phyloP scores from a whole-genome alignment of 2,113 vertebrate genomes.

The Albula goreensis region DNA sequence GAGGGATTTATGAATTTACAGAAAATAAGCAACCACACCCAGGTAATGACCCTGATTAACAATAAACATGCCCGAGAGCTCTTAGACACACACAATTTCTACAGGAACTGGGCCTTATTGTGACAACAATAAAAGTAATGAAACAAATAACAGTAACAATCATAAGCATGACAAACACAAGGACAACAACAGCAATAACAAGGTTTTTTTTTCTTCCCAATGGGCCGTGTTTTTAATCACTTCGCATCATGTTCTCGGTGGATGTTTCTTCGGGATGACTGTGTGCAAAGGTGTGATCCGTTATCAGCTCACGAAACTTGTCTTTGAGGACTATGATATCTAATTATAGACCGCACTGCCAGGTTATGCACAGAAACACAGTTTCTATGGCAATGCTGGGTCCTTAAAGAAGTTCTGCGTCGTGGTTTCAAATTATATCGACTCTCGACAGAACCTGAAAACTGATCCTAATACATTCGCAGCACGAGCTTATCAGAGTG shows the following conservation, averaged over 20 bases:
- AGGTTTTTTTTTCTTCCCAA: too few relatives aligned
- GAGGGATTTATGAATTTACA: neutral
- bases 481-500: neutral
- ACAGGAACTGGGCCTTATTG: neutral
- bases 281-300: neutral
- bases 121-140: neutral
- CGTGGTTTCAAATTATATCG: neutral
- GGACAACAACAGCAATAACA: too few relatives aligned
- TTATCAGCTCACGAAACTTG: slow-evolving; percentile 11
- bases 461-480: neutral
- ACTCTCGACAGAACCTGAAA: neutral
- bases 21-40: neutral
- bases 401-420: slow-evolving; percentile 21
- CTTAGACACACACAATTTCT: neutral
- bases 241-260: neutral
- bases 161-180: too few relatives aligned
- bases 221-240: neutral
- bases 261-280: neutral
- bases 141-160: neutral
- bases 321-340: slow-evolving; percentile 22
- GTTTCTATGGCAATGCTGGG: slow-evolving; percentile 42
- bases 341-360: slow-evolving; percentile 21
- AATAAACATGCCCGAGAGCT: neutral
- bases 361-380: slow-evolving; percentile 31
- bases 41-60: neutral